These are phyloP conservation scores for Morelia viridis DNA, from an alignment of 2,797 vertebrate species.

Conservation along the genomic window DNA sequence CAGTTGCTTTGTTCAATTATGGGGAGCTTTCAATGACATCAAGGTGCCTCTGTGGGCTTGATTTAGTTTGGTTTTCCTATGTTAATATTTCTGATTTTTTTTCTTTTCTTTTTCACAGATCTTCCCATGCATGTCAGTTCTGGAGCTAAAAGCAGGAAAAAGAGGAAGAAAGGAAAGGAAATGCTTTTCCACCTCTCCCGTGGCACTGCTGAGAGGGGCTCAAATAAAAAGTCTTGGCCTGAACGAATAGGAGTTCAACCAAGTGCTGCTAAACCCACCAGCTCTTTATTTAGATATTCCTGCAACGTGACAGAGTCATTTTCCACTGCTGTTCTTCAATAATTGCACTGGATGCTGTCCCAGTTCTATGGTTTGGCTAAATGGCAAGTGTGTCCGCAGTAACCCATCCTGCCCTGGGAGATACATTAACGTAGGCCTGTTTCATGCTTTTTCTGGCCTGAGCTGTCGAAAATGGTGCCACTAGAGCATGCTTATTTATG, in stretches of 20 bases:
- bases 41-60: not conserved
- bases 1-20: slow-evolving; percentile 47
- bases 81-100: not conserved
- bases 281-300: not conserved
- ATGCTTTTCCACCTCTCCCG: not conserved
- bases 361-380: not conserved
- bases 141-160: not conserved
- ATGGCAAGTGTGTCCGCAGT: not conserved
- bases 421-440: not conserved
- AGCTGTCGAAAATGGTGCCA: not conserved
- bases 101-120: not conserved
- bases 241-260: not conserved
- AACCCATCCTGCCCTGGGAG: not conserved
- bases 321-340: not conserved
- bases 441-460: not conserved
- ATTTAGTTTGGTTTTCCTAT: not conserved
- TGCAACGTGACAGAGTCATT: not conserved
- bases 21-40: slow-evolving; percentile 28
- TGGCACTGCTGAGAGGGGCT: not conserved
- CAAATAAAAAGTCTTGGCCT: not conserved
- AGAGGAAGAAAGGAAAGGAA: not conserved
- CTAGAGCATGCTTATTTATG: not conserved
- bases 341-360: not conserved
- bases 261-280: not conserved
- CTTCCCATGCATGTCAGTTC: not conserved